These are phyloP conservation scores for Nymphicus hollandicus DNA, from an alignment of 2,113 vertebrate species.

Conservation along the genomic window DNA sequence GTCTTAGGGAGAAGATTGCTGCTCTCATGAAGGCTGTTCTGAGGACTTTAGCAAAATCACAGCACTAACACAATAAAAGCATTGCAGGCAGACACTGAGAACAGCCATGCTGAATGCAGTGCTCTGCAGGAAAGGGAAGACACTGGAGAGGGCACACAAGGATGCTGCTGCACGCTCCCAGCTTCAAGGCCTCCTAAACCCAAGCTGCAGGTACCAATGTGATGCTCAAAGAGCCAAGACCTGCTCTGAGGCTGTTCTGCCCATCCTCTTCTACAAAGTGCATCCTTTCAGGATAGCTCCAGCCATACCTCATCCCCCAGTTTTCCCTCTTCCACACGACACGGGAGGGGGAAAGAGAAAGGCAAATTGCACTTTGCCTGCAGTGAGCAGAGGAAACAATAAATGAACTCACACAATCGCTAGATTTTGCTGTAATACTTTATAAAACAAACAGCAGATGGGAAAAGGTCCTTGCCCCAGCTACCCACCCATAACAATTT, in stretches of 20 bases:
- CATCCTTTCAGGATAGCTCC: not conserved
- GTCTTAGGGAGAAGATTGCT: not conserved
- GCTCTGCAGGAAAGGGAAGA: not conserved
- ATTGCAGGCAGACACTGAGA: not conserved
- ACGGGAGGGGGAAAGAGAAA: not conserved
- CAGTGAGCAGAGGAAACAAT: not conserved
- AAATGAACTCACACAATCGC: accelerated
- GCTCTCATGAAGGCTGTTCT: not conserved
- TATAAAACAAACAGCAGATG: not conserved
- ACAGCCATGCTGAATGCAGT: accelerated
- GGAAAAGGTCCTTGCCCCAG: not conserved
- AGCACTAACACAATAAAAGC: not conserved
- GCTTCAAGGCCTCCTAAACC: not conserved
- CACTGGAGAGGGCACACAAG: not conserved
- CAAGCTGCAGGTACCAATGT: accelerated
- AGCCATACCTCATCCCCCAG: not conserved
- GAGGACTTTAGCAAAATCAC: not conserved
- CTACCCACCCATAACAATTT: conserved; percentile 1
- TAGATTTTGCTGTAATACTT: not conserved
- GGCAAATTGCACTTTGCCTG: not conserved
- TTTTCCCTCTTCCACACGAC: not conserved
- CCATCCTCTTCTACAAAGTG: not conserved
- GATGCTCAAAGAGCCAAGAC: not conserved
- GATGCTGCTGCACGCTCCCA: not conserved
- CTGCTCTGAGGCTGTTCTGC: not conserved